These are phyloP conservation scores for Nemotelus nigrinus DNA, from an alignment of 2,888 invertebrate genomes.

Conservation along the genomic window DNA sequence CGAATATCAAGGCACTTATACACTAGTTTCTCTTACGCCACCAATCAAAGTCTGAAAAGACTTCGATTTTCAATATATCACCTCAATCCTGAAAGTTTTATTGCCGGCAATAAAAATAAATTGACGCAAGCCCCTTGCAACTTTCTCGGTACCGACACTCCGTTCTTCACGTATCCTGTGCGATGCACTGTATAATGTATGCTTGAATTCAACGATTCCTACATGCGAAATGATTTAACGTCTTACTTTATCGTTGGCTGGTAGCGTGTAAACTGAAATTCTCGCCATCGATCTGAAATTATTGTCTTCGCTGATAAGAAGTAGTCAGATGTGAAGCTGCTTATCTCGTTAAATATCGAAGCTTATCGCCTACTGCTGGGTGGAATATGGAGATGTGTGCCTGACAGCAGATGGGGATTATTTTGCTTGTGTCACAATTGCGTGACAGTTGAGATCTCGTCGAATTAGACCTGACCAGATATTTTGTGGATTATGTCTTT, in stretches of 20 bases:
- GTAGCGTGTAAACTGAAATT: slow-evolving; percentile 7
- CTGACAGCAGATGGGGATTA: slow-evolving; percentile 21
- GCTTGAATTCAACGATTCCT: background rate
- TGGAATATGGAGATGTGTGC: slow-evolving; percentile 21
- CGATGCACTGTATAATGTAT: background rate
- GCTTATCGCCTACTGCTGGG: slow-evolving; percentile 18
- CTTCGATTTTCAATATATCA: slow-evolving; percentile 31
- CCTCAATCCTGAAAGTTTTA: slow-evolving; percentile 24
- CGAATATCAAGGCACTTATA: slow-evolving; percentile 22
- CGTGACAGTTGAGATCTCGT: slow-evolving; percentile 17
- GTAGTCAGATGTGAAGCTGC: background rate
- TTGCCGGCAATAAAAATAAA: slow-evolving; percentile 36
- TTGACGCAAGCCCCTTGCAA: slow-evolving; percentile 36
- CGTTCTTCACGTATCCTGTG: background rate
- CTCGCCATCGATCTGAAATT: slow-evolving; percentile 18
- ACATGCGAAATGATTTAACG: slow-evolving; percentile 26
- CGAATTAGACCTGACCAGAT: slow-evolving; percentile 2
- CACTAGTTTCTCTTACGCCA: slow-evolving; percentile 4
- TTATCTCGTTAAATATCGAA: slow-evolving; percentile 29
- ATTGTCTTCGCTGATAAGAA: slow-evolving; percentile 13
- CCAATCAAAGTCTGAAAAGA: background rate
- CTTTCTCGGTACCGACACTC: background rate
- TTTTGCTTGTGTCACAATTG: slow-evolving; percentile 32
- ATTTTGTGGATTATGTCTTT: too few relatives aligned
- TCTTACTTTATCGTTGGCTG: slow-evolving; percentile 16